A percentile compares a stretch with the other conserved stretches of the same genome.
phyloP scores from a whole-genome alignment of 92 coral and sea anemone species.

The Pocillopora grandis region DNA sequence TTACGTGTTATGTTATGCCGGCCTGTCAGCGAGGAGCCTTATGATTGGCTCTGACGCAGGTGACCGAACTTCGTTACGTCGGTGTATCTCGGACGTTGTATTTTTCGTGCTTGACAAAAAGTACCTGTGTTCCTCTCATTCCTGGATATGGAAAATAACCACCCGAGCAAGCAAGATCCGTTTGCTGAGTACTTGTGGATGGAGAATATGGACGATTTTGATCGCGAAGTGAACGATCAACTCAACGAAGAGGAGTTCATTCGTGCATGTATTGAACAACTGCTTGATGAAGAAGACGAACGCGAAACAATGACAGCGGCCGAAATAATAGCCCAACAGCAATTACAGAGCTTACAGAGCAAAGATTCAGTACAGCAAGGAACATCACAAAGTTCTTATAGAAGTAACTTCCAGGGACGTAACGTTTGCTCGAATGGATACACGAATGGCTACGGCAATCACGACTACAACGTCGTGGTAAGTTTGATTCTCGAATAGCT shows the following conservation, averaged over 20 bases:
- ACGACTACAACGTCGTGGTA: conserved; percentile 60
- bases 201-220: conserved; percentile 90
- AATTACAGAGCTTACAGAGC: conserved; percentile 71
- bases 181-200: conserved; percentile 81
- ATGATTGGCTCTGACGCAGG: conserved; percentile 83
- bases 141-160: conserved; percentile 54
- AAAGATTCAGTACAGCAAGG: conserved; percentile 59
- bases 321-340: conserved; percentile 84
- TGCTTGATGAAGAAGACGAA: conserved; percentile 98
- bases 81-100: conserved; percentile 60
- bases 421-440: conserved; percentile 52
- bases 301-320: conserved; percentile 93
- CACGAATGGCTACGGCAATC: conserved; percentile 65
- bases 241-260: conserved; percentile 95
- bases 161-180: conserved; percentile 50
- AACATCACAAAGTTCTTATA: conserved; percentile 61
- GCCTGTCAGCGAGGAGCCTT: conserved; percentile 58
- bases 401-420: conserved; percentile 59
- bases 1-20: conserved; percentile 79
- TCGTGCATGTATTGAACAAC: conserved; percentile 96
- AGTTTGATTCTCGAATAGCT: conserved; percentile 51
- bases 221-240: conserved; percentile 80
- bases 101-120: conserved; percentile 51
- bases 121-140: neutral
- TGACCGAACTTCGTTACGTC: conserved; percentile 62